Evolutionary conservation across 2,888 invertebrate species (phyloP), one percentile per base, ranked within the genome.

Genomic region (Amphiduros pacificus): DNA sequence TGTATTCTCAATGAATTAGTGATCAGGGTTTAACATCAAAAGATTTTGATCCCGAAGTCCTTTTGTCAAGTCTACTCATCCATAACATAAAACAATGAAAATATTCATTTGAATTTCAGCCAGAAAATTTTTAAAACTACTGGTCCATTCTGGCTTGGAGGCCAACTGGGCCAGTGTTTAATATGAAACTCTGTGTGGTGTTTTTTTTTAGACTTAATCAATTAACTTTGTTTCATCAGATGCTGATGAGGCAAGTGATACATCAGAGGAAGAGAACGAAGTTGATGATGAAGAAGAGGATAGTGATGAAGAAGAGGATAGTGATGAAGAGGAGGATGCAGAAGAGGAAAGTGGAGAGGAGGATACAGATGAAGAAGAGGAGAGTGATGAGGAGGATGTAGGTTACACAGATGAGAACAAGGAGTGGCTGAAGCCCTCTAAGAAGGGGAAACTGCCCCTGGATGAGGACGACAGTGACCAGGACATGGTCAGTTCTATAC

Each of bases 351-450:
- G 26, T 27, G 27, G 58, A 4, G 40, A 74, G 66, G 89, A 88
- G 32, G 89, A 88, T 70, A 87, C 88, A 48, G 91, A 91, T 84
- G 89, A 90, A 20, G 90, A 91, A 73, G 86, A 87, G 60, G 83
- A 85, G 29, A 91, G 90, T 50, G 40, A 55, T 44, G 55, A 61
- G 3, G 59, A 50, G 26, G 67, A 67, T 4, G 40, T 74, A 67
- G 89, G 88, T 32, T 90, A 88, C 71, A 87, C 88, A 48, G 91
- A 91, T 84, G 89, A 90, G 20, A 91, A 91, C 73, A 86, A 87
- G 60, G 83, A 85, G 29, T 91, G 90, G 90, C 78, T 90, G 41
- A 90, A 87, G 74, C 88, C 87, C 0, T 89, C 88, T 76, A 81
- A 84, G 66, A 76, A 84, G 81, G 53, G 58, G n/a, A 64, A 69